phyloP scores from a whole-genome alignment of 2,888 invertebrate species.

The Agelastica alni region DNA sequence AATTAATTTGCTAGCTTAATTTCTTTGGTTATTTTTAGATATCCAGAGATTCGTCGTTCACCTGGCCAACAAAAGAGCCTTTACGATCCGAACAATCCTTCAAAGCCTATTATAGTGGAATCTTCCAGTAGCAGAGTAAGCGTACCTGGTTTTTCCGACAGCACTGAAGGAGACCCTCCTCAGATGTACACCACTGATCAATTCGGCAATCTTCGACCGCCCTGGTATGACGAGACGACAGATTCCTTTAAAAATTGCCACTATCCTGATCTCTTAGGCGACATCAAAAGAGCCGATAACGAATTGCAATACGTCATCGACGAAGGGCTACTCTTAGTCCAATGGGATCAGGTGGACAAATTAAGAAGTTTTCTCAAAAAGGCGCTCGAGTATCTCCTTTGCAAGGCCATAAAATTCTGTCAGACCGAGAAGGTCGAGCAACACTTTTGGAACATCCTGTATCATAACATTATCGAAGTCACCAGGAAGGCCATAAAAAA shows the following conservation, averaged over 20 bases:
- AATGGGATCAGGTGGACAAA: slow-evolving; percentile 70
- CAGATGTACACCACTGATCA: slow-evolving; percentile 56
- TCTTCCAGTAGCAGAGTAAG: slow-evolving; percentile 56
- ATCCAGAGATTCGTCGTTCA: slow-evolving; percentile 31
- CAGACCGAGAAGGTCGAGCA: slow-evolving; percentile 86
- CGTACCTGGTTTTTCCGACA: slow-evolving; percentile 51
- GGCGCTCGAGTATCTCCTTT: slow-evolving; percentile 68
- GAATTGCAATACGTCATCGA: slow-evolving; percentile 68
- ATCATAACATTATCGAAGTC: slow-evolving; percentile 85
- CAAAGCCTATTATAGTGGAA: slow-evolving; percentile 74
- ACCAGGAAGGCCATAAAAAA: slow-evolving; percentile 71
- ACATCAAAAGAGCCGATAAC: slow-evolving; percentile 70
- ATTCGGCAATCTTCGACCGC: slow-evolving; percentile 59
- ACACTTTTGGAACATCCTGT: slow-evolving; percentile 89
- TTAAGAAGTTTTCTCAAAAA: slow-evolving; percentile 68
- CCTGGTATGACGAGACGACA: slow-evolving; percentile 63
- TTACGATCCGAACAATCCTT: slow-evolving; percentile 68
- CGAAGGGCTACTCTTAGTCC: slow-evolving; percentile 63
- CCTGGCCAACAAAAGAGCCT: slow-evolving; percentile 57
- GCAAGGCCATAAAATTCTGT: slow-evolving; percentile 83
- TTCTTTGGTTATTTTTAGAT: slow-evolving; percentile 14
- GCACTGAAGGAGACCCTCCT: slow-evolving; percentile 44
- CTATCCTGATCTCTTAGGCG: slow-evolving; percentile 65
- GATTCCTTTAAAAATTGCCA: slow-evolving; percentile 67
- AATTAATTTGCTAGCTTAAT: background rate